Evolutionary conservation across 2,888 invertebrate genomes (phyloP).

Genomic region (Diarsia brunnea): DNA sequence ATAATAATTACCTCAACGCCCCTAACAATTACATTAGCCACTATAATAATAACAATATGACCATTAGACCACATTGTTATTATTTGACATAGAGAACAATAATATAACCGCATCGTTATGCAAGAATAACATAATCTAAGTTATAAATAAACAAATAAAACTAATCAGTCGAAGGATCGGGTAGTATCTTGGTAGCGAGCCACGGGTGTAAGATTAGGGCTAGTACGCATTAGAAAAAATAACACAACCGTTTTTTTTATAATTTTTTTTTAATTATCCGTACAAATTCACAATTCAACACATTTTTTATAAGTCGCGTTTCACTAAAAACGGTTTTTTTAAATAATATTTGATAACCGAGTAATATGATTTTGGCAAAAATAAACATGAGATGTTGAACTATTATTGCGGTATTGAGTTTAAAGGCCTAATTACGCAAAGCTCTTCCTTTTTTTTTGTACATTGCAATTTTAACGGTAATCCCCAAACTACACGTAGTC

Average conservation of each 20-base stretch:
- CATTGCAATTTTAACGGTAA: no score
- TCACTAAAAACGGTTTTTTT: neutral
- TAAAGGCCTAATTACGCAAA: neutral
- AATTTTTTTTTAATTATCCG: no score
- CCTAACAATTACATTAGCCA: constrained; percentile 16
- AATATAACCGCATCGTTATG: constrained; percentile 55
- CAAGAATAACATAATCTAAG: constrained; percentile 61
- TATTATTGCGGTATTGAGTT: neutral
- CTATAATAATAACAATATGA: constrained; percentile 28
- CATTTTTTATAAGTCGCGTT: neutral
- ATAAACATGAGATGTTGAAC: neutral
- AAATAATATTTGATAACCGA: neutral
- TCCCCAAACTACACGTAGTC: no score
- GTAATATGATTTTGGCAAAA: neutral
- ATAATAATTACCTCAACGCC: constrained; percentile 36
- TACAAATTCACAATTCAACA: no score
- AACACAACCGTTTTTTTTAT: neutral
- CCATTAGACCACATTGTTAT: constrained; percentile 50
- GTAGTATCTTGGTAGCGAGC: constrained; percentile 38
- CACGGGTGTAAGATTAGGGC: constrained; percentile 41
- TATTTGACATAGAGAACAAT: constrained; percentile 47
- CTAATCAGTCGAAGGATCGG: constrained; percentile 61
- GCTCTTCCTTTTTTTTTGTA: neutral
- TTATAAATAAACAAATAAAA: constrained; percentile 76
- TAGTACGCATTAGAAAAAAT: constrained; percentile 11